A percentile compares a stretch with the other conserved stretches of the same genome.
Conservation (phyloP, 2,113 vertebrate species). For the Xenopus borealis region DNA sequence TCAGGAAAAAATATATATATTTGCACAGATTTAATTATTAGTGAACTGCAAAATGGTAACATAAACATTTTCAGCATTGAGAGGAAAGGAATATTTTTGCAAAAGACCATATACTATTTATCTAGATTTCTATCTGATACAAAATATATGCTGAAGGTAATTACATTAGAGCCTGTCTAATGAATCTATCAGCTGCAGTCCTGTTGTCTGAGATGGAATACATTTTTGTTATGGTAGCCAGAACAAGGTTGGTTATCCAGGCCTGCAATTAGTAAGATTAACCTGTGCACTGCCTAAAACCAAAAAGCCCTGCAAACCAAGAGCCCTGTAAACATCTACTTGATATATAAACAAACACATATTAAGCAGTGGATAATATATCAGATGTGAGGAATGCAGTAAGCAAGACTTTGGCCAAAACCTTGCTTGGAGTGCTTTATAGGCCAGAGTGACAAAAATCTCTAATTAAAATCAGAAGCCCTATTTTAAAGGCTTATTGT, state of each 20-base stretch:
- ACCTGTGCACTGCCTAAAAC: background rate
- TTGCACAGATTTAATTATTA: too few relatives aligned
- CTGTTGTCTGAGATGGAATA: constrained; percentile 3
- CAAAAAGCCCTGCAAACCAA: constrained; percentile 6
- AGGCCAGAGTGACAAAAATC: background rate
- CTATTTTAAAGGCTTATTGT: too few relatives aligned
- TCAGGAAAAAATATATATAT: too few relatives aligned
- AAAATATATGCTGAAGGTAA: constrained; percentile 2
- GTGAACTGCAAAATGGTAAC: too few relatives aligned
- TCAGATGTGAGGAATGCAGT: background rate
- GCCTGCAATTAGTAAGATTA: too few relatives aligned
- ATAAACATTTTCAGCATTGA: too few relatives aligned
- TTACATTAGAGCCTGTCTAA: constrained; percentile 18
- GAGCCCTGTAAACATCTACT: background rate
- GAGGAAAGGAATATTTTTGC: too few relatives aligned
- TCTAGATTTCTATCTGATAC: constrained; percentile 11
- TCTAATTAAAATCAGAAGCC: too few relatives aligned
- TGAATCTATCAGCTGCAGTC: background rate
- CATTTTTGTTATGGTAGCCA: constrained; percentile 11
- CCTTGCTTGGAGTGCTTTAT: too few relatives aligned
- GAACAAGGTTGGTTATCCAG: constrained; percentile 13
- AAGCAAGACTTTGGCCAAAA: background rate
- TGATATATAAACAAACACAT: background rate
- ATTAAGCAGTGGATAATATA: background rate
- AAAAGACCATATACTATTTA: too few relatives aligned